Percentiles rank a stretch among this genome's conserved stretches.
These are phyloP conservation scores for Prolemur simus DNA, from an alignment of 2,113 vertebrate species.

Conservation along the genomic window DNA sequence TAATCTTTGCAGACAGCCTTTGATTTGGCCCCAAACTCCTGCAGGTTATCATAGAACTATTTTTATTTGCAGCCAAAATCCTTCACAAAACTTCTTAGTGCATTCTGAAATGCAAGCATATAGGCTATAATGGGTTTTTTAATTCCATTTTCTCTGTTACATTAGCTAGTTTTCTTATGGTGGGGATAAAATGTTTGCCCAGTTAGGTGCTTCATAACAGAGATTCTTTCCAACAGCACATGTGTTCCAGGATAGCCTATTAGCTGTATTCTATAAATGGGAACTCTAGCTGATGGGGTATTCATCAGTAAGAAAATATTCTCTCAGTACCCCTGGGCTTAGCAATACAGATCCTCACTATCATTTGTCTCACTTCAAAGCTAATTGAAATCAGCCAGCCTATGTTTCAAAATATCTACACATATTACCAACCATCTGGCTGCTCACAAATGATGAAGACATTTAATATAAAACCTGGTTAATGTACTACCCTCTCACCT, in stretches of 20 bases:
- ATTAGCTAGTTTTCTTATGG: conserved; percentile 59
- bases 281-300: conserved; percentile 55
- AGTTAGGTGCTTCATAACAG: conserved; percentile 52
- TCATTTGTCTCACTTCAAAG: conserved; percentile 81
- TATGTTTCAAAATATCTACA: conserved; percentile 74
- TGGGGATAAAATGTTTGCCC: conserved; percentile 59
- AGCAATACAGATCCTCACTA: conserved; percentile 48
- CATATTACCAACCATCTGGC: conserved; percentile 75
- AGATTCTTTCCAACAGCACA: conserved; percentile 39
- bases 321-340: conserved; percentile 70
- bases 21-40: neutral
- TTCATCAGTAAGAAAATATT: conserved; percentile 69
- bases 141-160: conserved; percentile 23
- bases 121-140: neutral
- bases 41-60: neutral
- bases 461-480: conserved; percentile 75
- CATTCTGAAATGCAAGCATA: neutral
- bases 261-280: conserved; percentile 63
- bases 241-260: conserved; percentile 64
- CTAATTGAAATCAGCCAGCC: conserved; percentile 80
- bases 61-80: conserved; percentile 1
- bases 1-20: conserved; percentile 31
- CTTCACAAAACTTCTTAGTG: conserved; percentile 9
- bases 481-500: conserved; percentile 72
- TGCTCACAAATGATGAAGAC: conserved; percentile 77